Evolutionary conservation across 2,888 invertebrate species (phyloP), one percentile per base, ranked within the genome.

Genomic region (Scaptomyza cyrtandrae): DNA sequence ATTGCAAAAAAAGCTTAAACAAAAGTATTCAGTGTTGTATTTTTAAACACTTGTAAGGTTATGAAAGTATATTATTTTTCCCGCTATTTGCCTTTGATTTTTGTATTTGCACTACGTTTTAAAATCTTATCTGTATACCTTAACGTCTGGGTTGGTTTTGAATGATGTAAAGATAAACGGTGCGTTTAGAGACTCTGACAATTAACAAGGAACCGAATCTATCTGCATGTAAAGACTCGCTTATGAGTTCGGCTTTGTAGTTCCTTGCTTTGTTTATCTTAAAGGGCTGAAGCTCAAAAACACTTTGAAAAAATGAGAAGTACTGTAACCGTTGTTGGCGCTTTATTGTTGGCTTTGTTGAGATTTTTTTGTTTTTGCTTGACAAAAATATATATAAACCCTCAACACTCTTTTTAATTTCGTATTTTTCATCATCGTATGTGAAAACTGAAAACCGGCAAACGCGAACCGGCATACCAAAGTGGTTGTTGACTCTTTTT

Each of bases 401-500:
- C 33, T 66, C 31, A 11, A 10, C 27, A 11, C 44, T 50, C 44
- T 33, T 29, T 7, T 37, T 1, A 10, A 37, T 31, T 54, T 27
- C 55, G 46, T n/a, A 19, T 67, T 69, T 80, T 66, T 59, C 45
- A 44, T 53, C 37, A 6, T 64, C 48, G 55, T 69, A 57, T 69
- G 72, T 66, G 67, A 75, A 71, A 71, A 64, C 66, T 75, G 58
- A 67, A 68, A n/a, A 59, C 63, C 69, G 76, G 64, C 72, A 58
- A 79, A 54, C 53, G 53, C 64, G 50, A 71, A 53, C 59, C 63
- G 80, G 65, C 80, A 84, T 84, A 73, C 86, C 84, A 72, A 67
- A 57, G 73, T 86, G 84, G 84, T 86, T 86, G 80, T 86, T 84
- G 86, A 86, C 84, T 86, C 61, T 72, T 72, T 78, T 81, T 37